Evolutionary conservation across 2,888 invertebrate species (phyloP), one percentile per base, ranked within the genome.

Genomic region (Phorcus lineatus): DNA sequence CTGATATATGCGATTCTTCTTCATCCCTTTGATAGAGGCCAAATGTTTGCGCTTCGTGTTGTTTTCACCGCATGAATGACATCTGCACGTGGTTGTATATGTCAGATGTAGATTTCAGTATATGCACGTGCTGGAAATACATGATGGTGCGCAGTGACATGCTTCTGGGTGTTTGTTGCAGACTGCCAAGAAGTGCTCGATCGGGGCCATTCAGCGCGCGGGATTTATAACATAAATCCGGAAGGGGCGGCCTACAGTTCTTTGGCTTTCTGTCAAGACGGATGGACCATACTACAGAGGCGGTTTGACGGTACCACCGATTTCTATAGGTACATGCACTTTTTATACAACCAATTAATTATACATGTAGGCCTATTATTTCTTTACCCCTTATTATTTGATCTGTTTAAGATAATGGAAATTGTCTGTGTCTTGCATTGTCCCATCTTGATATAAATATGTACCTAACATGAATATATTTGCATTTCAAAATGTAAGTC

Each of bases 281-380:
- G 88, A 0, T 96, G 96, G 95, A 97, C 96, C 3, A 95, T 96
- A 0, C 94, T 97, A 31, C 97, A 97, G 90, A 95, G 96, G 17
- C 95, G 97, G 4, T 95, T 95, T 91, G 96, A 97, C 90, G 97
- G 97, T 36, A 54, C 74, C 19, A 94, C 96, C 0, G 96, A 97
- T 88, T 97, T 97, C 92, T 97, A 97, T 93, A 85, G 80, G 86
- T 85, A 74, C 47, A 47, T 11, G 13, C 47, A 47, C 11, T 9
- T 47, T 4, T 1, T 11, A 47, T 11, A 47, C 11, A 6, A 47
- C 47, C 47, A 47, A 9, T 47, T 11, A 47, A 47, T 9, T 47
- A 36, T 36, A n/a, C n/a, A n/a, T n/a, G n/a, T n/a, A n/a, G n/a
- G n/a, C n/a, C 7, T 36, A 36, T 36, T 36, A 36, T 36, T 36